Percentiles rank a stretch among this genome's conserved stretches.
phyloP scores from a whole-genome alignment of 2,113 vertebrate species.

The Phyllostomus discolor region DNA sequence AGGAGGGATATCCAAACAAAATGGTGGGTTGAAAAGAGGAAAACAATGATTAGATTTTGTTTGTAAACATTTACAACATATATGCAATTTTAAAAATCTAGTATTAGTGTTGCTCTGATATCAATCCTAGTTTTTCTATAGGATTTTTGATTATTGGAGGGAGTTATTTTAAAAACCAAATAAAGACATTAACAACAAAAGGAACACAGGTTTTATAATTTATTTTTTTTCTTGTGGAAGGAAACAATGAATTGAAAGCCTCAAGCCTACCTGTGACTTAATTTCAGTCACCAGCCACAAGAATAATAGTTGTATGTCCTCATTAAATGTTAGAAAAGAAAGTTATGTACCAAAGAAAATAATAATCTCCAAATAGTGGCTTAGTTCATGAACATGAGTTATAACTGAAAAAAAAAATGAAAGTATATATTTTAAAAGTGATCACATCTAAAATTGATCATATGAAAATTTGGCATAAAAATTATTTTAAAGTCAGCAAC shows the following conservation, averaged over 20 bases:
- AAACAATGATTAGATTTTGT: not conserved
- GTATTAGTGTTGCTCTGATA: not conserved
- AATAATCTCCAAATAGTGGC: not conserved
- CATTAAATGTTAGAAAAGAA: not conserved
- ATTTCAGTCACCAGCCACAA: not conserved
- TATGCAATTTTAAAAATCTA: not conserved
- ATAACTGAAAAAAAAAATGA: not conserved
- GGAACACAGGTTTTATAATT: not conserved
- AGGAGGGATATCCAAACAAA: not conserved
- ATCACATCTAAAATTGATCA: not conserved
- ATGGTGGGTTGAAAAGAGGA: not conserved
- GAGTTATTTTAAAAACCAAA: not conserved
- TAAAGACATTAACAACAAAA: not conserved
- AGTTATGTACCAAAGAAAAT: not conserved
- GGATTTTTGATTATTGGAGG: not conserved
- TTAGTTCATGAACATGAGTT: not conserved
- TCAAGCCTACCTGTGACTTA: not conserved
- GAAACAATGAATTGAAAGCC: not conserved
- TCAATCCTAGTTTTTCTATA: not conserved
- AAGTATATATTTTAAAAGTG: not conserved
- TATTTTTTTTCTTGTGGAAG: not conserved
- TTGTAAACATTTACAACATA: not conserved
- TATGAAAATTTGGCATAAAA: not conserved
- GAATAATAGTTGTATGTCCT: not conserved
- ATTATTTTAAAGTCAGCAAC: not conserved